Conservation (phyloP, 2,888 invertebrate species). For the Apamea epomidion region DNA sequence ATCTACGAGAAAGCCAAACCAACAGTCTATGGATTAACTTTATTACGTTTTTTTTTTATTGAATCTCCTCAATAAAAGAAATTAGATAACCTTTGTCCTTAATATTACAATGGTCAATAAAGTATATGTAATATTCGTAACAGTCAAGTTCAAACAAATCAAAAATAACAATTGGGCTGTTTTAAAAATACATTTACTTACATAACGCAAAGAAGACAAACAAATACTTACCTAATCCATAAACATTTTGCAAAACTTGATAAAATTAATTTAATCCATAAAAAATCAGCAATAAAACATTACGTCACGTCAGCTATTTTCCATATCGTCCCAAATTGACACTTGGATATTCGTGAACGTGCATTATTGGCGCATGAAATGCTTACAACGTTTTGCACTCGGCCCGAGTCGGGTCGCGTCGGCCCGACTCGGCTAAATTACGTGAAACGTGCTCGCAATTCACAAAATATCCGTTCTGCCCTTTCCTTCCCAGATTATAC, state of each 20-base stretch:
- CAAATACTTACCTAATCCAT: neutral
- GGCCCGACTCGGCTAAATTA: slow-evolving; percentile 75
- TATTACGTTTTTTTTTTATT: too few relatives aligned
- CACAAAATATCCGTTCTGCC: slow-evolving; percentile 75
- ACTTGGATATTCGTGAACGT: slow-evolving; percentile 64
- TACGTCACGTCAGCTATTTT: slow-evolving; percentile 55
- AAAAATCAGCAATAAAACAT: slow-evolving; percentile 49
- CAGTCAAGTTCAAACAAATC: neutral
- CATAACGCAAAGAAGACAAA: slow-evolving; percentile 1
- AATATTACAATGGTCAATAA: neutral
- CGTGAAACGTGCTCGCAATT: slow-evolving; percentile 83
- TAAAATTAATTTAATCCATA: neutral
- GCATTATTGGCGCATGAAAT: slow-evolving; percentile 73
- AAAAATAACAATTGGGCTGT: neutral
- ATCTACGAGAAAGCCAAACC: neutral
- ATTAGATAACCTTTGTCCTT: neutral
- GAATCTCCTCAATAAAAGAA: neutral
- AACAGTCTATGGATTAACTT: neutral
- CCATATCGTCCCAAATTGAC: slow-evolving; percentile 57
- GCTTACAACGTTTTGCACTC: slow-evolving; percentile 87
- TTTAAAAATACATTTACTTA: neutral
- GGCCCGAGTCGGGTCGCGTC: slow-evolving; percentile 70
- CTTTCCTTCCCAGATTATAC: slow-evolving; percentile 62
- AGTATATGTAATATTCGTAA: neutral
- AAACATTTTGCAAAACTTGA: slow-evolving; percentile 12